These are phyloP conservation scores for Oostethus manadensis DNA, from an alignment of 2,113 vertebrate genomes.

Conservation along the genomic window DNA sequence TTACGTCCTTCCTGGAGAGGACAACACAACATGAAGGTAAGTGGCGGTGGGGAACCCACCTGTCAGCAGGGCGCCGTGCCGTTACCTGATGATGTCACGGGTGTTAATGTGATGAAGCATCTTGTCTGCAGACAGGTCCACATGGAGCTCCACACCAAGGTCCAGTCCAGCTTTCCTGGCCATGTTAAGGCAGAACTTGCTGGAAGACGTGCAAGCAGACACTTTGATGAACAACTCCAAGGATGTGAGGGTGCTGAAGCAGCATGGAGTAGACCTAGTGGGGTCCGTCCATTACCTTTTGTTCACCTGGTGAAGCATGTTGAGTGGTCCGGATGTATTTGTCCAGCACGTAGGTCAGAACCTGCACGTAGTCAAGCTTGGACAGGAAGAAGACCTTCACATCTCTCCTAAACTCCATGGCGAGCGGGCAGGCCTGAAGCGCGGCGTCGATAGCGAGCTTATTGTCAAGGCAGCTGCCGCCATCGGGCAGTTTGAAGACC, in stretches of 20 bases:
- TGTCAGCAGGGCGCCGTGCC: too few species aligned
- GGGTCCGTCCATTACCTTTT: constrained; percentile 28
- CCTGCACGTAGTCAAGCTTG: constrained; percentile 49
- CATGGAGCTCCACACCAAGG: constrained; percentile 6
- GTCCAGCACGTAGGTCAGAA: constrained; percentile 58
- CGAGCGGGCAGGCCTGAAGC: constrained; percentile 40
- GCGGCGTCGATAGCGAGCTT: constrained; percentile 39
- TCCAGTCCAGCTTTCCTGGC: background rate
- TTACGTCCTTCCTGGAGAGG: constrained; percentile 27
- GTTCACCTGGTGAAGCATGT: constrained; percentile 44
- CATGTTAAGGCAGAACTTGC: constrained; percentile 1
- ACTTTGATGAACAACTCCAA: background rate
- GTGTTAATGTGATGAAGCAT: constrained; percentile 41
- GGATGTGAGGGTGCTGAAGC: too few species aligned
- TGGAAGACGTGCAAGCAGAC: constrained; percentile 22
- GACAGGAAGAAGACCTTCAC: constrained; percentile 49
- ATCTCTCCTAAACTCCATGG: constrained; percentile 63
- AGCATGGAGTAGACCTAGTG: too few species aligned
- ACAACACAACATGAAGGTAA: background rate
- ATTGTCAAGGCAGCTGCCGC: constrained; percentile 20
- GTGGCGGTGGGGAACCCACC: background rate
- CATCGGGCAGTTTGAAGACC: constrained; percentile 28
- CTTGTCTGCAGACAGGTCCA: constrained; percentile 35
- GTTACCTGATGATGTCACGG: constrained; percentile 43
- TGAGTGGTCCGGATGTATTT: constrained; percentile 52